phyloP scores from a whole-genome alignment of 2,797 vertebrate species.

The Lacerta viridis region DNA sequence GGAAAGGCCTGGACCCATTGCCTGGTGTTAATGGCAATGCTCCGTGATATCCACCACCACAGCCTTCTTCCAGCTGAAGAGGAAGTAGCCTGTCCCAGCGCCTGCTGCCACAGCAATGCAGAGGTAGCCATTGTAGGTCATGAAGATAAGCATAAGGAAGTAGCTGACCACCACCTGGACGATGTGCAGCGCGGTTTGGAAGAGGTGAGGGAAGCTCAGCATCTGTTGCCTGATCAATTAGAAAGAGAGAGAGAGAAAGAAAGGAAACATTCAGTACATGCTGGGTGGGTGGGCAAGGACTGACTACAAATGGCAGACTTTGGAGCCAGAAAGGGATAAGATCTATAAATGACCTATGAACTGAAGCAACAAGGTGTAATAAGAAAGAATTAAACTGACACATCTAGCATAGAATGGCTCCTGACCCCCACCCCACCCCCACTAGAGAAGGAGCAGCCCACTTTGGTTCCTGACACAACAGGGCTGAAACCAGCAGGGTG shows the following conservation, averaged over 20 bases:
- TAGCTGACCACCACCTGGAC: constrained; percentile 97
- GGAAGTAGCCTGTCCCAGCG: constrained; percentile 93
- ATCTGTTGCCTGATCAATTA: constrained; percentile 88
- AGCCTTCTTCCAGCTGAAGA: constrained; percentile 98
- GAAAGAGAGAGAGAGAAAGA: background rate
- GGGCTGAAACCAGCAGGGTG: no score
- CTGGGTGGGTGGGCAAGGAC: no score
- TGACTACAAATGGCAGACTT: background rate
- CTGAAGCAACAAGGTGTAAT: background rate
- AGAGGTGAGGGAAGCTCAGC: constrained; percentile 91
- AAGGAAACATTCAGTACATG: no score
- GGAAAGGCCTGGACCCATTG: constrained; percentile 28
- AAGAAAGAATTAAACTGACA: background rate
- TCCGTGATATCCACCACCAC: constrained; percentile 98
- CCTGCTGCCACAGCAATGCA: constrained; percentile 94
- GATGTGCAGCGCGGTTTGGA: constrained; percentile 94
- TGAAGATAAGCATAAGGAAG: constrained; percentile 98
- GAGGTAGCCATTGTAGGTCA: constrained; percentile 97
- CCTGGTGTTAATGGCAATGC: constrained; percentile 89
- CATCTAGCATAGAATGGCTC: background rate
- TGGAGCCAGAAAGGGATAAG: background rate
- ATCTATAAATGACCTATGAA: background rate
- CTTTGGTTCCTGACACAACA: no score
- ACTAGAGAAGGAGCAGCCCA: background rate
- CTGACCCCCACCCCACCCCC: background rate